Evolutionary conservation across 2,797 vertebrate species (phyloP).

Genomic region (Netta rufina): DNA sequence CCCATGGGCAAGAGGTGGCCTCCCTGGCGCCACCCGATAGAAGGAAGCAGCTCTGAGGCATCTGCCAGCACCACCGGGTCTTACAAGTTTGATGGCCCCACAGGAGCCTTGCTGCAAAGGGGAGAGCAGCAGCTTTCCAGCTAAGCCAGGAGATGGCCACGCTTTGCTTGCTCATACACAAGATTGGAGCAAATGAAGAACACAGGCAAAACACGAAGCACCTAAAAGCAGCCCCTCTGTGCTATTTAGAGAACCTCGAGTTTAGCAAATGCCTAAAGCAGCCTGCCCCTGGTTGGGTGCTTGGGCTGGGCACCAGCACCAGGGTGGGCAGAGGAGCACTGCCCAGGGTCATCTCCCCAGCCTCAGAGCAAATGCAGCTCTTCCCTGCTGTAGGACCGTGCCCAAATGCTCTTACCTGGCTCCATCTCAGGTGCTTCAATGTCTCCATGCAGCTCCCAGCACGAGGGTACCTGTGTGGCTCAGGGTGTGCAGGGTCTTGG

Average conservation of each 20-base stretch:
- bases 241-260: not conserved
- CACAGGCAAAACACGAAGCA: accelerated
- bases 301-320: accelerated
- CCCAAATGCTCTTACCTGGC: too few relatives aligned
- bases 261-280: not conserved
- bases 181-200: not conserved
- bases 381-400: not conserved
- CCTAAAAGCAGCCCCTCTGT: not conserved
- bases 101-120: accelerated
- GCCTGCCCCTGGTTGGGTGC: not conserved
- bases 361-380: not conserved
- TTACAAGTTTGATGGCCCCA: not conserved
- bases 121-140: not conserved
- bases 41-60: not conserved
- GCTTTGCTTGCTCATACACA: accelerated
- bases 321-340: accelerated
- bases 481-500: accelerated
- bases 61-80: not conserved
- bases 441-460: accelerated
- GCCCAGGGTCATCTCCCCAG: accelerated
- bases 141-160: not conserved
- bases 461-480: accelerated
- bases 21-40: not conserved
- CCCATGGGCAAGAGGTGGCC: not conserved
- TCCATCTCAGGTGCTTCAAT: accelerated